Percentiles rank a stretch among this genome's conserved stretches.
Conservation (phyloP, 2,113 vertebrate genomes). For the Anser brachyrhynchus region DNA sequence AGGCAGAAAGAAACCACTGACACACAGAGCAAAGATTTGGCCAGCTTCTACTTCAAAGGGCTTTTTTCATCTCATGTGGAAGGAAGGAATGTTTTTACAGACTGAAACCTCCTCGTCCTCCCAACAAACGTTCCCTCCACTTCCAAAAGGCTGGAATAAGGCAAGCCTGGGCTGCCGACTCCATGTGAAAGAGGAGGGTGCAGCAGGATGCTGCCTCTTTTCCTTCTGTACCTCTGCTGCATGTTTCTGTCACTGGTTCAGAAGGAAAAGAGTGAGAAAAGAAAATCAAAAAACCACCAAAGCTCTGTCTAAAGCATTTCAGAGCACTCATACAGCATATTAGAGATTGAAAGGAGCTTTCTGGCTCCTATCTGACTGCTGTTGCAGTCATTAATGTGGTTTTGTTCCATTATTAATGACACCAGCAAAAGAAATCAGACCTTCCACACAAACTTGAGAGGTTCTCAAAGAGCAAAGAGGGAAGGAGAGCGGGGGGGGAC, state of each 20-base stretch:
- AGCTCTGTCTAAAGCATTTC: not conserved
- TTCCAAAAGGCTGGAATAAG: constrained; percentile 71
- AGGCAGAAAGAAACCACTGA: not conserved
- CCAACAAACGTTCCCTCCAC: not conserved
- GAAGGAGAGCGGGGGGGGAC: not conserved
- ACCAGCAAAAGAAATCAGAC: constrained; percentile 30
- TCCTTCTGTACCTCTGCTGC: constrained; percentile 60
- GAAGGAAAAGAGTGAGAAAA: not conserved
- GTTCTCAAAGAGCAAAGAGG: not conserved
- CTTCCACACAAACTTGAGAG: constrained; percentile 16
- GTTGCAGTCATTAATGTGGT: constrained; percentile 51
- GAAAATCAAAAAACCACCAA: not conserved
- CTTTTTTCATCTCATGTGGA: not conserved
- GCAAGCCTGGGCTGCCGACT: constrained; percentile 40
- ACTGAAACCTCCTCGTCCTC: not conserved
- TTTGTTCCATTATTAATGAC: constrained; percentile 69
- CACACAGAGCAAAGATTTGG: not conserved
- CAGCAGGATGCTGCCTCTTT: constrained; percentile 67
- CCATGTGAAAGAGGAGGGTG: constrained; percentile 49
- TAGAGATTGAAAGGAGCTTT: constrained; percentile 23
- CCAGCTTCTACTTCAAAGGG: not conserved
- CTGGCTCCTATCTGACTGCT: constrained; percentile 59
- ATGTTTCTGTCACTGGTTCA: constrained; percentile 61
- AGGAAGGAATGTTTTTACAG: not conserved
- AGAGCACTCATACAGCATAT: not conserved